These are phyloP conservation scores for Mantis religiosa DNA, from an alignment of 2,888 invertebrate species.

Conservation along the genomic window DNA sequence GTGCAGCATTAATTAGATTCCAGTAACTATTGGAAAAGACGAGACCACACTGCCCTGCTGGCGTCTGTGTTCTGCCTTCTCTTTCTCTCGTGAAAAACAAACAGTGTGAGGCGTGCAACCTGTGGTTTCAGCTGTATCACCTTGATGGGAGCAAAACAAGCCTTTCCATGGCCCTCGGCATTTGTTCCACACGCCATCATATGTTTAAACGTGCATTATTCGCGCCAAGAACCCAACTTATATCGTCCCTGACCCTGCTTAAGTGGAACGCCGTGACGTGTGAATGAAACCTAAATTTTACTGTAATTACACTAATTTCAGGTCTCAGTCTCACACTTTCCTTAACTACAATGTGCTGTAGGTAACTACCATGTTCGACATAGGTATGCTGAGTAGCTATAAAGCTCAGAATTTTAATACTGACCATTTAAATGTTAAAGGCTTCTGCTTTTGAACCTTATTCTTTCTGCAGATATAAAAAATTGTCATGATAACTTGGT, in stretches of 20 bases:
- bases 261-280: background rate
- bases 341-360: no score
- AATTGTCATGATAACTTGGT: no score
- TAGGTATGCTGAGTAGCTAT: no score
- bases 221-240: no score
- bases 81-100: background rate
- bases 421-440: no score
- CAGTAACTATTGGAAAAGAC: background rate
- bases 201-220: background rate
- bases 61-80: background rate
- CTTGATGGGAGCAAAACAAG: conserved; percentile 5
- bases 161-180: background rate
- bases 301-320: background rate
- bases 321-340: background rate
- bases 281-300: background rate
- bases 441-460: no score
- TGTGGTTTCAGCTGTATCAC: conserved; percentile 11
- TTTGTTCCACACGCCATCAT: background rate
- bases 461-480: no score
- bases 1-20: background rate
- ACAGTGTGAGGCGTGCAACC: background rate
- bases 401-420: no score
- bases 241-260: background rate
- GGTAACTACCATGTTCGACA: no score
- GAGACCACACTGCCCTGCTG: background rate